Percentiles rank a stretch among this genome's conserved stretches.
Conservation (phyloP, 2,888 invertebrate species). For the Diarsia mendica region DNA sequence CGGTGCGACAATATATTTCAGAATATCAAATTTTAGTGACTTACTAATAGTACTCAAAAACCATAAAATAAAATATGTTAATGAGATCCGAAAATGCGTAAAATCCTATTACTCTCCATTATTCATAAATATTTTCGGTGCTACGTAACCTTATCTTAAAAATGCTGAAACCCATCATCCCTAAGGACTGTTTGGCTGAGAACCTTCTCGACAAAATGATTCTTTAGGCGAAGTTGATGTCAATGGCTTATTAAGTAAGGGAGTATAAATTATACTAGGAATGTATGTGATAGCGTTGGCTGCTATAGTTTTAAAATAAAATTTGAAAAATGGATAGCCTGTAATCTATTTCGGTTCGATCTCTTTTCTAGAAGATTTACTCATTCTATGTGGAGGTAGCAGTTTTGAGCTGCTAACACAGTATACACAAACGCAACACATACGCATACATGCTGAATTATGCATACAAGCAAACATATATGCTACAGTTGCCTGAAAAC, state of each 20-base stretch:
- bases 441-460: no score
- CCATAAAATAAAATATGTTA: not conserved
- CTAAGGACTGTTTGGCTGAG: constrained; percentile 48
- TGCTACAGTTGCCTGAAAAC: not conserved
- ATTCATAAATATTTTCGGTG: constrained; percentile 49
- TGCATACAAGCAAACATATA: not conserved
- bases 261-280: constrained; percentile 10
- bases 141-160: constrained; percentile 50
- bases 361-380: not conserved
- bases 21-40: not conserved
- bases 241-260: constrained; percentile 43
- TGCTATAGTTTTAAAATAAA: not conserved
- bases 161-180: constrained; percentile 47
- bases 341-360: not conserved
- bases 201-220: constrained; percentile 51
- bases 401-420: not conserved
- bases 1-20: no score
- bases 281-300: not conserved
- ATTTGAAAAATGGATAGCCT: not conserved
- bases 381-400: not conserved
- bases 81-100: constrained; percentile 29
- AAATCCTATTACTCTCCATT: constrained; percentile 26
- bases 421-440: no score
- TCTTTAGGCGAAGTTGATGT: constrained; percentile 41
- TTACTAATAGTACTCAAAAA: not conserved